Evolutionary conservation across 2,113 vertebrate species (phyloP).

Genomic region (Lathamus discolor): DNA sequence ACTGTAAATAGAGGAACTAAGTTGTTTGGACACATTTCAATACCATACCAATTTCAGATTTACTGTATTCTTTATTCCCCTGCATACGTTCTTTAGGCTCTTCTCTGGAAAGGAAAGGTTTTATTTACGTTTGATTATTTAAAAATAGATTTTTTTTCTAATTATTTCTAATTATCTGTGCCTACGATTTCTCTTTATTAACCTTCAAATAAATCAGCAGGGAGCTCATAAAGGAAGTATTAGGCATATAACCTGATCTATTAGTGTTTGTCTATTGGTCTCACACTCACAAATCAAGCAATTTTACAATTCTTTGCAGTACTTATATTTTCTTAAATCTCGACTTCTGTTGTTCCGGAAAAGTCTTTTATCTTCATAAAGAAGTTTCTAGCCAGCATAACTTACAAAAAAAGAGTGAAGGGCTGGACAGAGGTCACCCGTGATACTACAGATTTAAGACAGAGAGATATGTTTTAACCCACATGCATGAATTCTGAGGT

Average conservation of each 20-base stretch:
- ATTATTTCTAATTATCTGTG: background rate
- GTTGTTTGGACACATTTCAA: background rate
- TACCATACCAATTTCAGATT: background rate
- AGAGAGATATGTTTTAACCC: background rate
- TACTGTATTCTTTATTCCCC: background rate
- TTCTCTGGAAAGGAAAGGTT: background rate
- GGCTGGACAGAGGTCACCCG: background rate
- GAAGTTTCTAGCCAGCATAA: background rate
- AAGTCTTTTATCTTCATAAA: background rate
- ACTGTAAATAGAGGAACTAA: background rate
- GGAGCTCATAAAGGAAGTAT: background rate
- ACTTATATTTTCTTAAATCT: background rate
- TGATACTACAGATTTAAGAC: background rate
- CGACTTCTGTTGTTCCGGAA: background rate
- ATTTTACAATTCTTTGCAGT: background rate
- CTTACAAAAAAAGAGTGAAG: background rate
- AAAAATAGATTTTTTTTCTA: background rate
- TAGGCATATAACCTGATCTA: background rate
- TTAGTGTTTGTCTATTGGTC: background rate
- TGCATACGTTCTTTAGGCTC: background rate
- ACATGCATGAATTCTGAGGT: background rate
- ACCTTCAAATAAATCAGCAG: background rate
- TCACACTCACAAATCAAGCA: background rate
- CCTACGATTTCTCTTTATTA: background rate
- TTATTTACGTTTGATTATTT: background rate